Percentiles rank a stretch among this genome's conserved stretches.
These are phyloP conservation scores for Nyctibius grandis DNA, from an alignment of 2,797 vertebrate species.

Conservation along the genomic window DNA sequence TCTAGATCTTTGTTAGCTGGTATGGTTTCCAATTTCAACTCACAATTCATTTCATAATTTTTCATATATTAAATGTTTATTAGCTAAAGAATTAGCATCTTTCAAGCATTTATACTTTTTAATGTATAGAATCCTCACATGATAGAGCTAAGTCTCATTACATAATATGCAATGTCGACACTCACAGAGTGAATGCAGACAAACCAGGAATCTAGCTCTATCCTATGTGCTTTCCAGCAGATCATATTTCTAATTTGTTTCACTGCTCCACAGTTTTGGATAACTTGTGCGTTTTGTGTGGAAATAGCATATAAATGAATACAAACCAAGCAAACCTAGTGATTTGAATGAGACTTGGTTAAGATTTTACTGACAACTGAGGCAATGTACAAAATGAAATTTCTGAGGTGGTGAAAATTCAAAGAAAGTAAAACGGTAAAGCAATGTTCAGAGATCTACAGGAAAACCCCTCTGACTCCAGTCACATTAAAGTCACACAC, in stretches of 20 bases:
- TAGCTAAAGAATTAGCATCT: background rate
- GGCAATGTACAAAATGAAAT: background rate
- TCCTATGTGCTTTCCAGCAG: background rate
- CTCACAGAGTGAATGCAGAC: background rate
- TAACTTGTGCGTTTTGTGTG: background rate
- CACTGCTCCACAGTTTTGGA: background rate
- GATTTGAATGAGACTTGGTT: background rate
- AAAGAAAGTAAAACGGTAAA: background rate
- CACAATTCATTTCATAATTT: background rate
- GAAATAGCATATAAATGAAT: background rate
- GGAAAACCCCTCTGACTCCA: background rate
- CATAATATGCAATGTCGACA: background rate
- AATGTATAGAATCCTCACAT: background rate
- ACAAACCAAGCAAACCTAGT: background rate
- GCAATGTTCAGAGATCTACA: background rate
- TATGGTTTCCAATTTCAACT: background rate
- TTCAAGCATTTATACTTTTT: background rate
- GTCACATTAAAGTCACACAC: background rate
- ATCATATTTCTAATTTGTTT: background rate
- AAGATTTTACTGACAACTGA: background rate
- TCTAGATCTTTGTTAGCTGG: background rate
- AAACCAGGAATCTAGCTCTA: background rate
- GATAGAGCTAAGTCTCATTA: background rate
- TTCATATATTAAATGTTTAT: background rate
- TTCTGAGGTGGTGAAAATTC: background rate